These are phyloP conservation scores for Lanius collurio DNA, from an alignment of 2,113 vertebrate genomes.

Conservation along the genomic window DNA sequence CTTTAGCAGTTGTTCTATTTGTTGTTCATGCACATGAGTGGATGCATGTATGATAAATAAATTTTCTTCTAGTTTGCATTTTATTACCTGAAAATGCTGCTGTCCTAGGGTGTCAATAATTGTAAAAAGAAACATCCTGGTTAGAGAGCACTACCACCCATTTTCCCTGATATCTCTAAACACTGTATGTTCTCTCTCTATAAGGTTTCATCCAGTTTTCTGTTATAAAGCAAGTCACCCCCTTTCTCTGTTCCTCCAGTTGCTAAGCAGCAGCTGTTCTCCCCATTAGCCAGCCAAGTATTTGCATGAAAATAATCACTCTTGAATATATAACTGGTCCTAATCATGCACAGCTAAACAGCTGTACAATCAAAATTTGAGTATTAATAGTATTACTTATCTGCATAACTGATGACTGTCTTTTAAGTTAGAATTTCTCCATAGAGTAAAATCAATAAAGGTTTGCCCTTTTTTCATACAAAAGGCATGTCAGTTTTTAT, in stretches of 20 bases:
- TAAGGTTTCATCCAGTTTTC: background rate
- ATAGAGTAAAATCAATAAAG: background rate
- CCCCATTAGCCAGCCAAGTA: constrained; percentile 40
- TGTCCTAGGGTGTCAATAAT: background rate
- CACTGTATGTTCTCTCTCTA: background rate
- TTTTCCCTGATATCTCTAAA: background rate
- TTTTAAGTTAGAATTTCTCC: background rate
- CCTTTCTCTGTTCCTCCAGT: constrained; percentile 39
- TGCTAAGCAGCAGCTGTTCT: constrained; percentile 67
- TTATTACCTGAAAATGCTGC: background rate
- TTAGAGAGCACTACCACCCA: background rate
- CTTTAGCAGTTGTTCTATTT: background rate
- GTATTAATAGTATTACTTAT: constrained; percentile 1
- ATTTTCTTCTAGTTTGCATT: background rate
- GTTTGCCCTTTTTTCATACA: background rate
- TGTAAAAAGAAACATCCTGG: background rate
- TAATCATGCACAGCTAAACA: constrained; percentile 25
- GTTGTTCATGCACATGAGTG: background rate
- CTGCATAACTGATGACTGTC: background rate
- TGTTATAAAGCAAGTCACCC: constrained; percentile 33
- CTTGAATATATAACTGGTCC: constrained; percentile 14
- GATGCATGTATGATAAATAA: background rate
- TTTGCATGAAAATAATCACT: constrained; percentile 63
- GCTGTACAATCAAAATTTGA: background rate
- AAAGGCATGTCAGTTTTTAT: background rate